These are phyloP conservation scores for Torymus aiolomorphi DNA, from an alignment of 2,888 invertebrate species.

Conservation along the genomic window DNA sequence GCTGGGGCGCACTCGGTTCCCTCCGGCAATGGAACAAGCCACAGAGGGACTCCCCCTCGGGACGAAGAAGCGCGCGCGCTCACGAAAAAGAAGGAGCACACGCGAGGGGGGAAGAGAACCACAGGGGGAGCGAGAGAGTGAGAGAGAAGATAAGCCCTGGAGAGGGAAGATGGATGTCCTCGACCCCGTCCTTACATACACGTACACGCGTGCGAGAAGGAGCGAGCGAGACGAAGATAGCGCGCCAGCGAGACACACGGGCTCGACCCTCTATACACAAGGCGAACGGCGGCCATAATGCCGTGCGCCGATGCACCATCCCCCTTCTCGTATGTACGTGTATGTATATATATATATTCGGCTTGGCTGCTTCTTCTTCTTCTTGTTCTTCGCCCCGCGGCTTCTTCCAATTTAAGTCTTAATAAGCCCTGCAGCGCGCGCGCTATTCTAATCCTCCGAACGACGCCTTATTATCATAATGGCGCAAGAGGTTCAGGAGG, in stretches of 20 bases:
- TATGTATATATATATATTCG: background rate
- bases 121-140: constrained; percentile 6
- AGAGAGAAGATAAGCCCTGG: constrained; percentile 62
- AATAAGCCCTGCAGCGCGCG: constrained; percentile 68
- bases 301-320: constrained; percentile 70
- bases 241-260: background rate
- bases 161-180: constrained; percentile 75
- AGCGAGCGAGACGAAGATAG: constrained; percentile 52
- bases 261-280: constrained; percentile 70
- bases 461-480: constrained; percentile 67
- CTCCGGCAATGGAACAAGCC: constrained; percentile 68
- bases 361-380: constrained; percentile 14
- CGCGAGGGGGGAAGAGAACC: background rate
- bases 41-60: constrained; percentile 69
- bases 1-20: constrained; percentile 62
- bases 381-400: constrained; percentile 45
- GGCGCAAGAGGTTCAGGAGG: constrained; percentile 36
- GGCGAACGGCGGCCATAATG: constrained; percentile 74
- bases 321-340: constrained; percentile 4
- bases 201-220: constrained; percentile 56
- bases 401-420: constrained; percentile 72
- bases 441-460: constrained; percentile 67
- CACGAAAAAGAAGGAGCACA: constrained; percentile 46
- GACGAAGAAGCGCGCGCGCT: constrained; percentile 42
- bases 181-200: constrained; percentile 69